Conservation (phyloP, 2,888 invertebrate genomes). For the Epinotia demarniana region DNA sequence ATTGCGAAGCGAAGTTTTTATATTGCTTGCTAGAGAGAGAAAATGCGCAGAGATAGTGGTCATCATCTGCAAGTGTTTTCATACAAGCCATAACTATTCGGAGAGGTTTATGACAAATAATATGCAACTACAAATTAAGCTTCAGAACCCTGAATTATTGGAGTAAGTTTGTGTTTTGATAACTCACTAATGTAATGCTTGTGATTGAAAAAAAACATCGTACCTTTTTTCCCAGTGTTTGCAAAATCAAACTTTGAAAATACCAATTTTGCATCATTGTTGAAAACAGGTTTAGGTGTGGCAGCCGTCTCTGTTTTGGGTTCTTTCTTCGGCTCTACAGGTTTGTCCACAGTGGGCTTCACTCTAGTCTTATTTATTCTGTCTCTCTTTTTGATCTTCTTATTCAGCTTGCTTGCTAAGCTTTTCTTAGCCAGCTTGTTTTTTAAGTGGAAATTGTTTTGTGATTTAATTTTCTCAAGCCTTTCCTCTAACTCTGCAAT, state of each 20-base stretch:
- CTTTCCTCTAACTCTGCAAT: constrained; percentile 87
- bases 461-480: constrained; percentile 85
- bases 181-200: not conserved
- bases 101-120: too few species aligned
- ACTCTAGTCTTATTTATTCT: constrained; percentile 67
- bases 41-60: too few species aligned
- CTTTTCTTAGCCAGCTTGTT: constrained; percentile 88
- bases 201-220: constrained; percentile 47
- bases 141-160: not conserved
- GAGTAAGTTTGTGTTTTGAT: not conserved
- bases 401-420: constrained; percentile 87
- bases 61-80: too few species aligned
- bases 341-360: constrained; percentile 58
- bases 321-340: constrained; percentile 54
- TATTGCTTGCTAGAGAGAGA: too few species aligned
- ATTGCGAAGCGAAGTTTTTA: too few species aligned
- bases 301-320: constrained; percentile 69
- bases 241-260: constrained; percentile 97
- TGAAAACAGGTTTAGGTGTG: constrained; percentile 89
- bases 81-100: too few species aligned
- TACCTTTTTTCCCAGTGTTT: constrained; percentile 86
- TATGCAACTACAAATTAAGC: not conserved
- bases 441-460: constrained; percentile 86
- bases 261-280: constrained; percentile 94
- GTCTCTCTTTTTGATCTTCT: constrained; percentile 86